Percentiles rank a stretch among this genome's conserved stretches.
These are phyloP conservation scores for Pandemis heparana DNA, from an alignment of 2,888 invertebrate species.

Conservation along the genomic window DNA sequence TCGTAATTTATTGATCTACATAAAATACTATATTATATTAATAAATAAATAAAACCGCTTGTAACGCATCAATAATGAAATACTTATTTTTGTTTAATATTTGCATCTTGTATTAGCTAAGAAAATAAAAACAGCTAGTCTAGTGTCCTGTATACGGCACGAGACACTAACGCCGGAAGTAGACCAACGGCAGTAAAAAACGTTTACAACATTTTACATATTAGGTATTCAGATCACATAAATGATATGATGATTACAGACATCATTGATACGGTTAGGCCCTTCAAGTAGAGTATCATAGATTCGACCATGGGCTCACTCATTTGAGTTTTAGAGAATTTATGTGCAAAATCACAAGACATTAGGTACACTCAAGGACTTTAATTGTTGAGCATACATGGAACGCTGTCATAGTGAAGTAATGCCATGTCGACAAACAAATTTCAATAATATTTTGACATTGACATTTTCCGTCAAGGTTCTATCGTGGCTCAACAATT, in stretches of 20 bases:
- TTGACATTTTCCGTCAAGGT: too few species aligned
- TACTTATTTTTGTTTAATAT: slow-evolving; percentile 15
- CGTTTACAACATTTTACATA: neutral
- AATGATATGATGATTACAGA: neutral
- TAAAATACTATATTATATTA: slow-evolving; percentile 20
- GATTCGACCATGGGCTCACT: too few species aligned
- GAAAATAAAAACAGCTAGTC: slow-evolving; percentile 14
- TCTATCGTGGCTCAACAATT: too few species aligned
- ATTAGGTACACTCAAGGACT: too few species aligned
- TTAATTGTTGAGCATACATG: too few species aligned
- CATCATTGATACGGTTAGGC: neutral
- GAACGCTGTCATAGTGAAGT: too few species aligned
- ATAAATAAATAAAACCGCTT: slow-evolving; percentile 37
- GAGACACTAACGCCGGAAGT: too few species aligned
- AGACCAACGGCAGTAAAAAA: neutral
- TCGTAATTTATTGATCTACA: slow-evolving; percentile 22
- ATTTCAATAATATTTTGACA: too few species aligned
- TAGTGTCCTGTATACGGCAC: neutral
- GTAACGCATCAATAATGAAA: slow-evolving; percentile 18
- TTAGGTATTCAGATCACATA: neutral
- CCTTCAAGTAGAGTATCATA: too few species aligned
- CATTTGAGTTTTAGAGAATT: too few species aligned
- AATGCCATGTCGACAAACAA: too few species aligned
- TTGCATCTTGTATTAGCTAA: slow-evolving; percentile 16
- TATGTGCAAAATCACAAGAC: too few species aligned